Base-by-base conservation (phyloP, 2,113 vertebrate genomes). In the Nerophis ophidion region DNA sequence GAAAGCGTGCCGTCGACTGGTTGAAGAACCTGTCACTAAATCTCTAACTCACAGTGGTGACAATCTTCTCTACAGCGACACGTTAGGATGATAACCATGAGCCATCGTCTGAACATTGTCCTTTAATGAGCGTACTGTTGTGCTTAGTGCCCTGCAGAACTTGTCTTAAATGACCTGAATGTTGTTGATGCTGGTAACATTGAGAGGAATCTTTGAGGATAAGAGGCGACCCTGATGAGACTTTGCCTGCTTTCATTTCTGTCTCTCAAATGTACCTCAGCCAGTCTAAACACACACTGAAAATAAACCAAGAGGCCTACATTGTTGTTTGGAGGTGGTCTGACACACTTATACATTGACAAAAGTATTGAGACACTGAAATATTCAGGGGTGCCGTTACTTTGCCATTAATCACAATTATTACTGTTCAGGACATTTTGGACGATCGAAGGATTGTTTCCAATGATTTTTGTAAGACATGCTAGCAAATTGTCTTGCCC, bases 161-260 rank as follows among this genome's bases (percentile, higher is more conserved):
- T 36, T 55, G 16, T 38, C 52, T n/a, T 19, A 15, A 36, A 53
- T 53, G 8, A 33, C 13, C 51, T 35, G 14, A 53, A 35, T 36
- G 51, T 56, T 56, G 54, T 56, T 42, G 36, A 42, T 42, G 54
- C 36, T 34, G 36, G 35, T n/a, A 16, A 42, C 54, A 42, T 56
- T 56, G 38, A 42, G 38, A 56, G 54, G 54, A 56, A 42, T 56
- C 38, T 56, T 56, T 56, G n/a, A 42, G 54, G 54, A 56, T 56
- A 56, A 56, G 54, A 42, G 26, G 5, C 38, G 7, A 19, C 38
- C 36, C 38, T 56, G 54, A 56, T 56, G 38, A 7, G 54, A 56
- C 54, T 42, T 56, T 16, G 51, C 33, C 51, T 13, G 54, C 38
- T 56, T 40, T 56, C 38, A 56, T 56, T 56, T 19, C 54, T 7